A percentile compares a stretch with the other conserved stretches of the same genome.
These are phyloP conservation scores for Cheilosia impressa DNA, from an alignment of 2,888 invertebrate genomes.

Conservation along the genomic window DNA sequence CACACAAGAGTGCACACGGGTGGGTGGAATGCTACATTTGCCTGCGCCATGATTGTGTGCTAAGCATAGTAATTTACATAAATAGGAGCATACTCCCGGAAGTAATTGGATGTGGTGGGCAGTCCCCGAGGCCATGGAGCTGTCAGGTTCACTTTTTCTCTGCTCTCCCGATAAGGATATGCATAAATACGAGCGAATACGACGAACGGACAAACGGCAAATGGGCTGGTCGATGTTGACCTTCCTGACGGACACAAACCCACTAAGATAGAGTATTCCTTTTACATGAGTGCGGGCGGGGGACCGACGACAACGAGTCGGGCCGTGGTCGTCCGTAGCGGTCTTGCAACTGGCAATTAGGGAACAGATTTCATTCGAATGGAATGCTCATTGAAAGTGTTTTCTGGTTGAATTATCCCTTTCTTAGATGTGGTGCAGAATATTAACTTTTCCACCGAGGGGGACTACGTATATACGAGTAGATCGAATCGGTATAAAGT, in stretches of 20 bases:
- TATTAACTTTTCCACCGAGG: slow-evolving; percentile 33
- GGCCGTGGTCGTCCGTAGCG: slow-evolving; percentile 11
- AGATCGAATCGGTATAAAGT: slow-evolving; percentile 43
- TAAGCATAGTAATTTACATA: slow-evolving; percentile 73
- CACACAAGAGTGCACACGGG: slow-evolving; percentile 22
- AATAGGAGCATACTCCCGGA: slow-evolving; percentile 71
- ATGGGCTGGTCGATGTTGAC: slow-evolving; percentile 65
- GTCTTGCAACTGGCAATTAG: slow-evolving; percentile 70
- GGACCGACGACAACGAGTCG: not conserved
- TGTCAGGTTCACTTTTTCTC: slow-evolving; percentile 64
- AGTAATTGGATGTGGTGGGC: slow-evolving; percentile 72
- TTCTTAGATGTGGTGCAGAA: slow-evolving; percentile 41
- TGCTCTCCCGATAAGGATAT: slow-evolving; percentile 58
- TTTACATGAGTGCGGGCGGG: not conserved
- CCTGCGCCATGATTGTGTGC: slow-evolving; percentile 61
- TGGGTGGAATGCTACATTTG: slow-evolving; percentile 32
- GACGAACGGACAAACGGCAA: slow-evolving; percentile 44
- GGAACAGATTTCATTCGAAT: slow-evolving; percentile 67
- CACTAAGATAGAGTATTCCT: not conserved
- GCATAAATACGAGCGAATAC: slow-evolving; percentile 64
- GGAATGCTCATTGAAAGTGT: slow-evolving; percentile 57
- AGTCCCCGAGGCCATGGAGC: slow-evolving; percentile 45
- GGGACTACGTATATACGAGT: not conserved
- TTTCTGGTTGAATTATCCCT: slow-evolving; percentile 61
- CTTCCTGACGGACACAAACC: slow-evolving; percentile 55